Percentiles rank a stretch among this genome's conserved stretches.
Evolutionary conservation across 2,113 vertebrate species (phyloP).

Genomic region (Salvator merianae): DNA sequence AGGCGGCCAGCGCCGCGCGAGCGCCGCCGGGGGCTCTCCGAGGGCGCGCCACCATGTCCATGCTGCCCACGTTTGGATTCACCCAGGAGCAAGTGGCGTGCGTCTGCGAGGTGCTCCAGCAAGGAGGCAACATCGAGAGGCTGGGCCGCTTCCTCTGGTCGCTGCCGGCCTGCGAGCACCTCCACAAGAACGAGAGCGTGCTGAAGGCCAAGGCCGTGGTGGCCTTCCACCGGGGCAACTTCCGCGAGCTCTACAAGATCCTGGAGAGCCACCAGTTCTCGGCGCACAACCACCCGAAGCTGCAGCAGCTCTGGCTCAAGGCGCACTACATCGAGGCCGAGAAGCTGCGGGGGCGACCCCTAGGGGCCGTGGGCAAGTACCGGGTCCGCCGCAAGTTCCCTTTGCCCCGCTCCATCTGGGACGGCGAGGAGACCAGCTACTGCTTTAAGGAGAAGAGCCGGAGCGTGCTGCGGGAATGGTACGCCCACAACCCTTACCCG

Average conservation of each 20-base stretch:
- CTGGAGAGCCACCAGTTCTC: slow-evolving; percentile 98
- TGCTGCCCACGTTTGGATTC: slow-evolving; percentile 96
- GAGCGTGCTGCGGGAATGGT: slow-evolving; percentile 81
- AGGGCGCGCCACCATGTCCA: slow-evolving; percentile 82
- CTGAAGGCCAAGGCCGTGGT: slow-evolving; percentile 99
- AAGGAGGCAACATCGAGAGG: slow-evolving; percentile 96
- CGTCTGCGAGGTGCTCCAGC: slow-evolving; percentile 97
- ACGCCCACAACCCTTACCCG: slow-evolving; percentile 92
- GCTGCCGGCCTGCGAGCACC: slow-evolving; percentile 95
- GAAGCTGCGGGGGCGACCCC: slow-evolving; percentile 89
- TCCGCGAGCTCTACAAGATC: slow-evolving; percentile 98
- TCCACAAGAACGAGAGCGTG: slow-evolving; percentile 98
- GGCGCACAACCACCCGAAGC: slow-evolving; percentile 96
- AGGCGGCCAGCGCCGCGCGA: background rate
- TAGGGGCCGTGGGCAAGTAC: slow-evolving; percentile 96
- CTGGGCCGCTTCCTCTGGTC: slow-evolving; percentile 97
- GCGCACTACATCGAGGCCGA: slow-evolving; percentile 94
- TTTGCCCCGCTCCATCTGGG: slow-evolving; percentile 96
- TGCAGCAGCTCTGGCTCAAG: slow-evolving; percentile 98
- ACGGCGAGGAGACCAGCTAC: slow-evolving; percentile 98
- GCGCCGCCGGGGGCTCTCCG: slow-evolving; percentile 10
- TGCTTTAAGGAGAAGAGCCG: slow-evolving; percentile 82
- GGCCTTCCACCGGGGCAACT: slow-evolving; percentile 97
- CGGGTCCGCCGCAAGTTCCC: slow-evolving; percentile 98
- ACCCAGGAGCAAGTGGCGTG: slow-evolving; percentile 99